Conservation (phyloP, 2,888 invertebrate genomes). For the Drosophila vallismaia region DNA sequence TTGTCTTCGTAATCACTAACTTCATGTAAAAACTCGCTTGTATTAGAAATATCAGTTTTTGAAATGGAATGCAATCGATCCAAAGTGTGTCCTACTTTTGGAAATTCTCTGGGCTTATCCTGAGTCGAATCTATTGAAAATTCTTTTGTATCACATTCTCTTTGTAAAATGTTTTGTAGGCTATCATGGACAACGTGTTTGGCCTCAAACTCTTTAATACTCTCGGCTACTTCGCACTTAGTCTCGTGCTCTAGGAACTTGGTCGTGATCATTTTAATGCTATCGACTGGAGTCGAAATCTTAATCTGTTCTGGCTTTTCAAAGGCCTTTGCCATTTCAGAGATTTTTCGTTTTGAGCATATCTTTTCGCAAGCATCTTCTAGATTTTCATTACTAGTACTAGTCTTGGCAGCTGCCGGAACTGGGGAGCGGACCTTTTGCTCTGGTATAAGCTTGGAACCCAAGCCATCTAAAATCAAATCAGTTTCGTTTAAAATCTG, state of each 20-base stretch:
- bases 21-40: conserved; percentile 51
- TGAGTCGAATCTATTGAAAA: conserved; percentile 59
- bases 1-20: conserved; percentile 53
- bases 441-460: conserved; percentile 17
- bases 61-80: conserved; percentile 56
- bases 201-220: conserved; percentile 42
- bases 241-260: conserved; percentile 58
- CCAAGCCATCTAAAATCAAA: conserved; percentile 60
- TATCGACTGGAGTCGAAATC: conserved; percentile 8
- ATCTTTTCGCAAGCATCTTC: conserved; percentile 77
- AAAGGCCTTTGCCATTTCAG: conserved; percentile 62
- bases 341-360: conserved; percentile 70
- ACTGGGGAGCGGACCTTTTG: conserved; percentile 51
- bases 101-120: conserved; percentile 50
- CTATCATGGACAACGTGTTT: conserved; percentile 31
- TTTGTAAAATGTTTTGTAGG: conserved; percentile 33
- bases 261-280: conserved; percentile 52
- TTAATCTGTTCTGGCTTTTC: conserved; percentile 35
- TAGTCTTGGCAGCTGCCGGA: conserved; percentile 35
- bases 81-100: conserved; percentile 47
- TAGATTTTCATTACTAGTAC: conserved; percentile 45
- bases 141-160: conserved; percentile 63
- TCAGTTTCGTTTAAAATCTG: conserved; percentile 73
- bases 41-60: conserved; percentile 55
- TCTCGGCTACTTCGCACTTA: conserved; percentile 32